These are phyloP conservation scores for Elachura formosa DNA, from an alignment of 2,113 vertebrate genomes.

Conservation along the genomic window DNA sequence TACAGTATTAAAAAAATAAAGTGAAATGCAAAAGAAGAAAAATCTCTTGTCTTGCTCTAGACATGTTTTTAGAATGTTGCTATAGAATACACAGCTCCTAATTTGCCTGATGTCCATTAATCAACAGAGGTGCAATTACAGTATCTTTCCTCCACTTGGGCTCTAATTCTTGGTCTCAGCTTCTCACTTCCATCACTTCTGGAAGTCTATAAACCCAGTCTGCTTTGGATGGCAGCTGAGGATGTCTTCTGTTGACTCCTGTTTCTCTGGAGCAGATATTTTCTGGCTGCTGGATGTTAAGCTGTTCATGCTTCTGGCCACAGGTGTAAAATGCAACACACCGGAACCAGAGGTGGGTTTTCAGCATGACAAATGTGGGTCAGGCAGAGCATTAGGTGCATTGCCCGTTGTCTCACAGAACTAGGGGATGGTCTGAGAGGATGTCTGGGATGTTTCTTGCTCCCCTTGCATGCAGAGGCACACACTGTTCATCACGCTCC, in stretches of 20 bases:
- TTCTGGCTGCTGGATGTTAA: not conserved
- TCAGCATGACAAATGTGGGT: accelerated
- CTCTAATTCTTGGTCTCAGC: not conserved
- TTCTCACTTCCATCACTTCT: not conserved
- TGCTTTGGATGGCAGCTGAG: not conserved
- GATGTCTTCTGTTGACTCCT: not conserved
- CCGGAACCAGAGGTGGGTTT: not conserved
- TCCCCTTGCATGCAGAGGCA: not conserved
- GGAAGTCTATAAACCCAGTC: not conserved
- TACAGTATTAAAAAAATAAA: not conserved
- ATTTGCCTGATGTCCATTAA: not conserved
- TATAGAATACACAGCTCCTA: not conserved
- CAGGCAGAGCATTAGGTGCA: not conserved
- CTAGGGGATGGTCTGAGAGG: not conserved
- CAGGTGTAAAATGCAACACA: not conserved
- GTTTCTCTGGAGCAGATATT: not conserved
- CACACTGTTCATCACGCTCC: not conserved
- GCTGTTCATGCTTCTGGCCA: not conserved
- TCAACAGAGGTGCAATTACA: not conserved
- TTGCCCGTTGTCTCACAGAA: not conserved
- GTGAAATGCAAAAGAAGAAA: not conserved
- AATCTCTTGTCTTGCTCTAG: not conserved
- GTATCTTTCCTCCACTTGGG: not conserved
- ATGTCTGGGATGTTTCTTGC: not conserved
- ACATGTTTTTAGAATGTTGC: not conserved